Evolutionary conservation across 1,140 invertebrate species (phyloP), one percentile per base, ranked within the genome.

Genomic region (Pogonognathellus flavescens): DNA sequence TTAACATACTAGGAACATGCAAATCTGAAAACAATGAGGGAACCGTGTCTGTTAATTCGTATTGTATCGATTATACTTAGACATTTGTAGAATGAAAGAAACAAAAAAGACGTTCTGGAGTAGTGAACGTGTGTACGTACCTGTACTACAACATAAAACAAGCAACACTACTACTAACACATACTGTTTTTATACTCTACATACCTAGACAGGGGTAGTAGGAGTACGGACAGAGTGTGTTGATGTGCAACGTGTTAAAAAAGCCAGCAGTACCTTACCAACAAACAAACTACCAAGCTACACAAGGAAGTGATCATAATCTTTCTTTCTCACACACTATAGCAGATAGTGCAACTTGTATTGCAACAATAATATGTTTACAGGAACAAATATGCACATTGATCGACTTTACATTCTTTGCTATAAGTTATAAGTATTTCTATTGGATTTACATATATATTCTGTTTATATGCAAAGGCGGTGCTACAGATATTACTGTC

Each of bases 231-330:
- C 31, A 41, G 1, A 41, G 31, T 41, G 31, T n/a, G 31, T 41
- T 41, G 31, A 41, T 41, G 31, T 41, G 6, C 31, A 41, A 6
- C 31, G 31, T 41, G 31, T 41, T 41, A 41, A 41, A 41, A 41
- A 41, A 41, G 31, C 6, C 31, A 41, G 31, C 31, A 41, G 31
- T 41, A 41, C 31, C 31, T 41, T 41, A 41, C 6, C 2, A 4
- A 14, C 53, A 4, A 2, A 14, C 53, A 4, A 4, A 13, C 53
- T 62, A n/a, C 59, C 18, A 70, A 31, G 41, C 31, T 49, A 49
- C 66, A 72, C 70, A 76, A 76, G 70, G 70, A 76, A 76, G 70
- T 76, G 70, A 76, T 76, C 13, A 50, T 76, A 25, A 13, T 31
- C 25, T 66, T 66, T 14, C 22, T 66, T 66, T 66, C 62, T 25